Evolutionary conservation across 2,113 vertebrate genomes (phyloP), one percentile per base, ranked within the genome.

Genomic region (Platichthys stellatus): DNA sequence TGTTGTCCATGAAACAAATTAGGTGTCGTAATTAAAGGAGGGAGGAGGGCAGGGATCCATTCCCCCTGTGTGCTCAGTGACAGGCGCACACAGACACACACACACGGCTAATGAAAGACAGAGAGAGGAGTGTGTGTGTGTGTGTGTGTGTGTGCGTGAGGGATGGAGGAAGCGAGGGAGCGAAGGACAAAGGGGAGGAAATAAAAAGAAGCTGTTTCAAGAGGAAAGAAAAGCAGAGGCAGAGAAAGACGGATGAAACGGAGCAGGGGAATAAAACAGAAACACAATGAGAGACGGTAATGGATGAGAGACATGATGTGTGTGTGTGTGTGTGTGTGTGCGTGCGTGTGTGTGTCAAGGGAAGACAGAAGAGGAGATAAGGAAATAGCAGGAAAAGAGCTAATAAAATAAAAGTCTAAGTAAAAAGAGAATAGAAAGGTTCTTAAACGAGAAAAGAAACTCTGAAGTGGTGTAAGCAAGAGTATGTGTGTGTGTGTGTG

Each of bases 1-100:
- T 75, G 72, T 80, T 89, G 83, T 85, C 69, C 77, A 17, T 49
- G 38, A 74, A 84, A 84, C 81, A 88, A 90, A 87, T 84, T 79
- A 66, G 58, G 71, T 77, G 83, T 75, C 21, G 23, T 74, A 71
- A 89, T 90, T 86, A 86, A 86, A 83, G 56, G 20, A 13, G 68
- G 58, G 2, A 51, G 57, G 49, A 28, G 40, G 79, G 64, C 72
- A 35, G 72, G 63, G 82, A 81, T 74, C 59, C 54, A 62, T 80
- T 81, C 66, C 75, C 56, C 53, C 26, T 40, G 76, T 63, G 65
- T 59, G 49, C 45, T n/a, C 28, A 4, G 63, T 65, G 74, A 86
- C 76, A 81, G 76, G 35, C 31, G 31, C 18, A 13, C 59, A 35
- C 7, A 35, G 8, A 38, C 35, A 38, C 8, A 38, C 35, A 38